Evolutionary conservation across 2,113 vertebrate species (phyloP).

Genomic region (Conger conger): DNA sequence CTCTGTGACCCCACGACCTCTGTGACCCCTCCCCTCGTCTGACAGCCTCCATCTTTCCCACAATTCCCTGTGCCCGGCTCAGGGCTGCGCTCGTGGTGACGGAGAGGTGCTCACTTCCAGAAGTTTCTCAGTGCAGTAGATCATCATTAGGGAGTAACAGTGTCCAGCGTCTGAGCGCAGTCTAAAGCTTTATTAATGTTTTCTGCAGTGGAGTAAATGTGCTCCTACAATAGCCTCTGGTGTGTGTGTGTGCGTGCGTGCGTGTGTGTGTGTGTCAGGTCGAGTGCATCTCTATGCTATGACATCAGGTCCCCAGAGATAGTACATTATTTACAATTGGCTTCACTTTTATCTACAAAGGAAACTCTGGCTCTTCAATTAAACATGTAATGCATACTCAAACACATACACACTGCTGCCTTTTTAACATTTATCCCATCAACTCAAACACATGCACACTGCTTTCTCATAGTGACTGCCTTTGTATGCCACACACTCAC

Average conservation of each 20-base stretch:
- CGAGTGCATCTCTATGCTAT: slow-evolving; percentile 26
- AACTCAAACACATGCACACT: not conserved
- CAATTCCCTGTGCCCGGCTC: not conserved
- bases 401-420: not conserved
- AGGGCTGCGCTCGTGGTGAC: not conserved
- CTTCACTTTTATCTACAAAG: slow-evolving; percentile 7
- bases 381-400: no score
- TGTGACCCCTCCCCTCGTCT: not conserved
- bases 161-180: not conserved
- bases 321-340: not conserved
- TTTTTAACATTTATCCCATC: no score
- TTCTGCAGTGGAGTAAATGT: slow-evolving; percentile 12
- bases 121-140: not conserved
- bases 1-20: not conserved
- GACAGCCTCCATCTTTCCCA: not conserved
- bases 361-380: not conserved
- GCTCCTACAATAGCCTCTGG: slow-evolving; percentile 9
- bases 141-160: not conserved
- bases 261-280: slow-evolving; percentile 12
- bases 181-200: not conserved
- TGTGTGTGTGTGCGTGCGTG: not conserved
- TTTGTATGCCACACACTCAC: slow-evolving; percentile 42
- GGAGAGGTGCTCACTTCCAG: not conserved
- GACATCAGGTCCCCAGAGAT: not conserved
- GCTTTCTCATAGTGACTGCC: no score